phyloP scores from a whole-genome alignment of 1,140 invertebrate genomes.

The Eumeta japonica region DNA sequence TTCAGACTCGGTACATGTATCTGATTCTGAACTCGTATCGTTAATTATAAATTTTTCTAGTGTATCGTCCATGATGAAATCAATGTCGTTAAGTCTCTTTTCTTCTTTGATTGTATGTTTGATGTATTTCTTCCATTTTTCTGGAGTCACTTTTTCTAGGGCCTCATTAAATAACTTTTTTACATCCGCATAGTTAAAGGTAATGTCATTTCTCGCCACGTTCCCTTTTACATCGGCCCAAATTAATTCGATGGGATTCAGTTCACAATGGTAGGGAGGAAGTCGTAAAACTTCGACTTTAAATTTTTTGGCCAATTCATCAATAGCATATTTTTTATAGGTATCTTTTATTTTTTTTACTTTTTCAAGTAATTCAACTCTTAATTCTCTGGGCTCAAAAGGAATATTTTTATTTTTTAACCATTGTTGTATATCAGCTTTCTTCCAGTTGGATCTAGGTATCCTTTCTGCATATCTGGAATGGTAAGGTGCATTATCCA shows the following conservation, averaged over 20 bases:
- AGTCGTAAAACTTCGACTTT: slow-evolving; percentile 16
- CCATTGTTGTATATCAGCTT: slow-evolving; percentile 6
- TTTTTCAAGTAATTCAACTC: slow-evolving; percentile 6
- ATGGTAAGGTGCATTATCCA: slow-evolving; percentile 10
- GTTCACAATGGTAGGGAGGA: slow-evolving; percentile 35
- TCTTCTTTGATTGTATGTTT: slow-evolving; percentile 3
- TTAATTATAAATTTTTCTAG: background rate
- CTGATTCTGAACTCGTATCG: too few relatives aligned
- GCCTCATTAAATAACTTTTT: slow-evolving; percentile 9
- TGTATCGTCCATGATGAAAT: too few relatives aligned
- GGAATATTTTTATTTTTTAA: slow-evolving; percentile 5
- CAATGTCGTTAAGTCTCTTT: too few relatives aligned
- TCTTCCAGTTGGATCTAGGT: slow-evolving; percentile 1
- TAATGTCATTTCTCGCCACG: slow-evolving; percentile 13
- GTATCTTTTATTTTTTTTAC: slow-evolving; percentile 2
- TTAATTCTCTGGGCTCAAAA: slow-evolving; percentile 1
- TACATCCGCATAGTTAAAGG: slow-evolving; percentile 8
- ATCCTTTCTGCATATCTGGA: slow-evolving; percentile 3
- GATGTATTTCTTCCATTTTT: slow-evolving; percentile 9
- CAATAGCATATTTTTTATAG: slow-evolving; percentile 9
- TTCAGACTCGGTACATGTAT: too few relatives aligned
- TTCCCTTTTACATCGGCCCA: slow-evolving; percentile 30
- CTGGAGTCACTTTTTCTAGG: slow-evolving; percentile 4
- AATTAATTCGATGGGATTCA: slow-evolving; percentile 37
- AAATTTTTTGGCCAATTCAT: slow-evolving; percentile 9